Conservation (phyloP, 2,797 vertebrate genomes). For the Tapirus indicus region DNA sequence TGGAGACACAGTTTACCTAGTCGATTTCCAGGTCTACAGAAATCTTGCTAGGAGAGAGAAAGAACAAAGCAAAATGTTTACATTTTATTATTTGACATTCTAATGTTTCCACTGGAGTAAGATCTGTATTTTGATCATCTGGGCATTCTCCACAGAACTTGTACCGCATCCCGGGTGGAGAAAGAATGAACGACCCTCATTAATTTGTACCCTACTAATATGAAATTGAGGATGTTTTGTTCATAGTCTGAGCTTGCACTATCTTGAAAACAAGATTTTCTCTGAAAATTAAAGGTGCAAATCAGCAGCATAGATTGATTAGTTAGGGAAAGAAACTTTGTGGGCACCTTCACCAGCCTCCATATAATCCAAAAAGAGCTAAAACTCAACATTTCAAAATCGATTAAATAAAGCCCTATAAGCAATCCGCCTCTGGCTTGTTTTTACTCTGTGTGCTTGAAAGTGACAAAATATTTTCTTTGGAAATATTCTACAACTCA, state of each 20-base stretch:
- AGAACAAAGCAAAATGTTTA: not conserved
- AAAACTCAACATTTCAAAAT: not conserved
- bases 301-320: not conserved
- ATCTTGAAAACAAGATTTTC: not conserved
- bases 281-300: slow-evolving; percentile 40
- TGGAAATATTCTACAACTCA: slow-evolving; percentile 10
- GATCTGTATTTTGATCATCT: not conserved
- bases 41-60: not conserved
- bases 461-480: slow-evolving; percentile 15
- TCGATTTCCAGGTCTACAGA: not conserved
- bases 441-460: slow-evolving; percentile 34
- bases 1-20: not conserved
- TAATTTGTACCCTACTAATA: not conserved
- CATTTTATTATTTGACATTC: not conserved
- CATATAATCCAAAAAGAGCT: not conserved
- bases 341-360: not conserved
- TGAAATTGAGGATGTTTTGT: not conserved
- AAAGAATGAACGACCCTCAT: not conserved
- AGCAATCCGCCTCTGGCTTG: not conserved
- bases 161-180: not conserved
- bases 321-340: not conserved
- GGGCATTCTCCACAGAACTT: not conserved
- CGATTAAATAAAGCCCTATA: not conserved
- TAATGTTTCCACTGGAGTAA: not conserved
- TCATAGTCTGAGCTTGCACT: not conserved